Conservation (phyloP, 2,888 invertebrate species). For the Cyclophora albipunctata region DNA sequence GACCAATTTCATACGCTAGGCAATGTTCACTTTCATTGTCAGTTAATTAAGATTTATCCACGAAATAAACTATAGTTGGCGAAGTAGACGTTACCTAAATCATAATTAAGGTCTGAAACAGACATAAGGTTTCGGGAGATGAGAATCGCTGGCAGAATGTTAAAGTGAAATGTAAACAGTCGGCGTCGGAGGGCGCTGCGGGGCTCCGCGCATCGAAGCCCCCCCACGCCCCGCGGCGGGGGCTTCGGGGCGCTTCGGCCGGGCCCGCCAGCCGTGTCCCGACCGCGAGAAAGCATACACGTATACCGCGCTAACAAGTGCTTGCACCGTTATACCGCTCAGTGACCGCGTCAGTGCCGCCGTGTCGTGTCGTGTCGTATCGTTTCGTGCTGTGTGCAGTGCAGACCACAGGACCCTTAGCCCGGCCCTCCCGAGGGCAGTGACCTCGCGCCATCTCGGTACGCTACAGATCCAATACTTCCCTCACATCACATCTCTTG, state of each 20-base stretch:
- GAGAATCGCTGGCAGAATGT: conserved; percentile 2
- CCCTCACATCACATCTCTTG: neutral
- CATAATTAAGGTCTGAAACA: too few relatives aligned
- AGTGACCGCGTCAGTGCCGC: neutral
- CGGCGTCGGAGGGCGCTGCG: too few relatives aligned
- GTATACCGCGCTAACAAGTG: too few relatives aligned
- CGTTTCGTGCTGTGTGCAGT: neutral
- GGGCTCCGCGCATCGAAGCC: neutral
- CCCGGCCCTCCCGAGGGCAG: neutral
- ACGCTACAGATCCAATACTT: neutral
- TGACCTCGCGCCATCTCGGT: neutral
- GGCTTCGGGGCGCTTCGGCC: neutral
- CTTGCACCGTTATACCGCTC: neutral
- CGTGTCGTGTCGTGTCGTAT: neutral
- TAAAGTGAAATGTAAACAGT: too few relatives aligned
- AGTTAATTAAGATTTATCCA: too few relatives aligned
- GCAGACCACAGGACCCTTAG: neutral
- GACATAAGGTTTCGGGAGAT: neutral
- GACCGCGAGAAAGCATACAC: conserved; percentile 1
- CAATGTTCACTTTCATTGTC: too few relatives aligned
- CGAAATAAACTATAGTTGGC: too few relatives aligned
- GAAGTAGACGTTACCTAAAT: too few relatives aligned
- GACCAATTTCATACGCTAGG: too few relatives aligned
- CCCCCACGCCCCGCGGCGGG: neutral
- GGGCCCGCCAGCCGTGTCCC: neutral